Conservation (phyloP, 2,113 vertebrate genomes). For the Eulemur rufifrons region DNA sequence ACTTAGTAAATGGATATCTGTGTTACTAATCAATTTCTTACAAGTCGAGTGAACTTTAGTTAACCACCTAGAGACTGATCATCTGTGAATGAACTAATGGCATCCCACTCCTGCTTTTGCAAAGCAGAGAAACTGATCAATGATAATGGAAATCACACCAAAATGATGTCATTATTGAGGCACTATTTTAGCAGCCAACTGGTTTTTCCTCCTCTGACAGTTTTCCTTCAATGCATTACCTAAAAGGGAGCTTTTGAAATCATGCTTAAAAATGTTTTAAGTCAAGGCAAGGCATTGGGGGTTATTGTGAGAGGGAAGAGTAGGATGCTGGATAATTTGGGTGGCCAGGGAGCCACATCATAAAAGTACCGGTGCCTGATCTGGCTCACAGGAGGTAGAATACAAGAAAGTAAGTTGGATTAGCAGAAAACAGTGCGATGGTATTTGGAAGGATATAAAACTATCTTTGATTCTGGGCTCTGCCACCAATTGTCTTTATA, state of each 20-base stretch:
- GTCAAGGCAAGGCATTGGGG: background rate
- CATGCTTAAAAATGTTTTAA: background rate
- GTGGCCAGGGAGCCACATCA: background rate
- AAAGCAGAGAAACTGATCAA: background rate
- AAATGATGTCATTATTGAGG: background rate
- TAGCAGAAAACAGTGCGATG: background rate
- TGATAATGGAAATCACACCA: background rate
- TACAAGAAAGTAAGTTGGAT: background rate
- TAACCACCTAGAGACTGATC: background rate
- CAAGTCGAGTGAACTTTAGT: background rate
- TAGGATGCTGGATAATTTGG: background rate
- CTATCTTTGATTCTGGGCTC: background rate
- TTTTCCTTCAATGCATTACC: background rate
- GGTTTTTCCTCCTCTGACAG: background rate
- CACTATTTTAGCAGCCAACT: background rate
- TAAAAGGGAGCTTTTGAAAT: background rate
- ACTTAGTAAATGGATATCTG: background rate
- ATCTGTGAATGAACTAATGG: background rate
- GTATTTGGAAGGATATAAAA: background rate
- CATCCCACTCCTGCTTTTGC: background rate
- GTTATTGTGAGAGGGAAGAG: no score
- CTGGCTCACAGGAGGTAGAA: background rate
- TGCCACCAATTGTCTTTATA: background rate
- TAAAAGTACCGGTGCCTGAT: background rate
- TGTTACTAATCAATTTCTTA: background rate